A percentile compares a stretch with the other conserved stretches of the same genome.
Conservation (phyloP, 1,140 invertebrate species). For the Drosophila punjabiensis region DNA sequence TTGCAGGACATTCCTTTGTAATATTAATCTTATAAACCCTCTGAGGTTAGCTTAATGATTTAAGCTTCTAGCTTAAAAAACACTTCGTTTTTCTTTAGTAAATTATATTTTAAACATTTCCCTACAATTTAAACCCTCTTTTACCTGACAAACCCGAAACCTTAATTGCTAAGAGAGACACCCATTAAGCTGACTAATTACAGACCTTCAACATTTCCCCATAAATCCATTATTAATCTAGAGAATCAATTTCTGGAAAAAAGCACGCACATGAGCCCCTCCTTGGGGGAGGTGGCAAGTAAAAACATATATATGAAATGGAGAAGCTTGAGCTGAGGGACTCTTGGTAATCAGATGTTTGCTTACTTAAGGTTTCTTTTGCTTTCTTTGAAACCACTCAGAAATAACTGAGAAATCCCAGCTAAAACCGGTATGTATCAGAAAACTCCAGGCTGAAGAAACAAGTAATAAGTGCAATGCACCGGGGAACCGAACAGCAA, state of each 20-base stretch:
- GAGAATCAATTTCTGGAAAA: constrained; percentile 21
- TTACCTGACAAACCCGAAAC: neutral
- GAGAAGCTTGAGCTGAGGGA: neutral
- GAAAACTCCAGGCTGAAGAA: constrained; percentile 31
- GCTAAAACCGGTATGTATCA: constrained; percentile 51
- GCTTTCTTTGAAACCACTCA: constrained; percentile 7
- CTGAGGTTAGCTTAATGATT: neutral
- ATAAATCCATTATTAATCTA: constrained; percentile 36
- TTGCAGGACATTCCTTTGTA: too few species aligned
- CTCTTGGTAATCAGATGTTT: constrained; percentile 36
- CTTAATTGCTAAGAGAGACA: neutral
- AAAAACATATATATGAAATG: neutral
- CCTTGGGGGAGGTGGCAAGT: neutral
- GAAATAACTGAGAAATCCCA: constrained; percentile 26
- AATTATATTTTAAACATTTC: neutral
- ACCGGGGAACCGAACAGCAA: constrained; percentile 15
- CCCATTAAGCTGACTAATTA: constrained; percentile 26
- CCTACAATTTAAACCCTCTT: neutral
- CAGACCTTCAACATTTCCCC: neutral
- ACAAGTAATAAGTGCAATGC: constrained; percentile 67
- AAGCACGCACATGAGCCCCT: constrained; percentile 13
- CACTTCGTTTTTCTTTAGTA: neutral
- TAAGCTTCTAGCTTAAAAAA: neutral
- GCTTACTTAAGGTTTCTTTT: constrained; percentile 38
- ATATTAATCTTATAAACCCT: neutral